Base-by-base conservation (phyloP, 2,888 invertebrate species). In the Pachydiplax longipennis region DNA sequence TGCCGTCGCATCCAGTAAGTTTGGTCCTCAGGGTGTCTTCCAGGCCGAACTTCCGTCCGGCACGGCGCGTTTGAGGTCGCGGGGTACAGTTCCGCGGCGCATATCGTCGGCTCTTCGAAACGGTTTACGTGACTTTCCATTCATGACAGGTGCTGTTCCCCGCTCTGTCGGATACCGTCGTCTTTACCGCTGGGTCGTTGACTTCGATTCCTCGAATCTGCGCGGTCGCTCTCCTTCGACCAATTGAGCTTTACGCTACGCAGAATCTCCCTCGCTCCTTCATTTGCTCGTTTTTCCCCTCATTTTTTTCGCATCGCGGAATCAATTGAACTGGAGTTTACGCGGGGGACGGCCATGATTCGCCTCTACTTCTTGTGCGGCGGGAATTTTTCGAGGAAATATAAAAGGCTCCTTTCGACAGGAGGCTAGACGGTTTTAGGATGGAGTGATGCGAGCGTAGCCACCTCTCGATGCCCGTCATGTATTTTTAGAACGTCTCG, bases 401-500 rank as follows among this genome's bases (percentile, higher is more conserved):
- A 61, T 87, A 61, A 10, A 22, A 6, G 25, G 5, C 31, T 61
- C 22, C 37, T 61, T 22, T 87, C 61, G 53, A n/a, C 31, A 8
- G 35, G 53, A 53, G 82, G 40, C 58, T 53, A 25, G 83, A 83
- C 31, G 37, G 10, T 37, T 40, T 25, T 4, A 15, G 83, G 31
- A 83, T 22, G 83, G 31, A 53, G 58, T 53, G 83, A 58, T 87
- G 65, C 87, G 87, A 37, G 87, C 61, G 87, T 87, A 87, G 65
- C 61, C 61, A 61, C 87, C 87, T 87, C 37, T 87, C 87, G 61
- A 87, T 87, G 61, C 61, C 87, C 87, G 37, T 87, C 87, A 87
- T 35, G 61, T 87, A 87, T 87, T 87, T 87, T 87, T 87, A 87
- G 87, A 87, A 87, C 87, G 87, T 87, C 87, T 87, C 87, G 87